Percentiles rank a stretch among this genome's conserved stretches.
These are phyloP conservation scores for Gymnoscopelus microlampas DNA, from an alignment of 2,797 vertebrate species.

Conservation along the genomic window DNA sequence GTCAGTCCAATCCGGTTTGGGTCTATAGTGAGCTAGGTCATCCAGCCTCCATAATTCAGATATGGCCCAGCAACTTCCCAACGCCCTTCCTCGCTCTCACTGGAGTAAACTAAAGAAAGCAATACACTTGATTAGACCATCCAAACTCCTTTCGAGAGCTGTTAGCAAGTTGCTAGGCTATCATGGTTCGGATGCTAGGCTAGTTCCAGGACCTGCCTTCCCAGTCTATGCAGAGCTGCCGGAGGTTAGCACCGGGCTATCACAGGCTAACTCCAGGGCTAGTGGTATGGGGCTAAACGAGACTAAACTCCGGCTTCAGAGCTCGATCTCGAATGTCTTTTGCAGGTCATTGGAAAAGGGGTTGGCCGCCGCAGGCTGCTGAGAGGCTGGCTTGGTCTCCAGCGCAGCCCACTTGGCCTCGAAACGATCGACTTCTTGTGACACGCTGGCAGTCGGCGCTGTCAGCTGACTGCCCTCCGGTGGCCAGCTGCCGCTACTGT, in stretches of 20 bases:
- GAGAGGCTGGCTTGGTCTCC: constrained; percentile 83
- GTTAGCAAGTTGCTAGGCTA: constrained; percentile 48
- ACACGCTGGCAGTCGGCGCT: constrained; percentile 51
- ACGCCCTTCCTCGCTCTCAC: constrained; percentile 30
- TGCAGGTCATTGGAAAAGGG: constrained; percentile 90
- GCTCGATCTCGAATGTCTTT: constrained; percentile 91
- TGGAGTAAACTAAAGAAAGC: constrained; percentile 55
- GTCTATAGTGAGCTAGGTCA: constrained; percentile 24
- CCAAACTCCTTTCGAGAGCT: constrained; percentile 41
- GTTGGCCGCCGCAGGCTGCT: constrained; percentile 78
- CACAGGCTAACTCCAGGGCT: constrained; percentile 34
- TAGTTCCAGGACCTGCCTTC: constrained; percentile 42
- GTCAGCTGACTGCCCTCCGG: constrained; percentile 77
- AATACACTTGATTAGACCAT: constrained; percentile 43
- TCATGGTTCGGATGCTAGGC: constrained; percentile 30
- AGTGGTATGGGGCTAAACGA: constrained; percentile 43
- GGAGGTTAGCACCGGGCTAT: constrained; percentile 30
- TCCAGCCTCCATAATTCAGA: constrained; percentile 34
- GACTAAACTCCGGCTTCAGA: constrained; percentile 72
- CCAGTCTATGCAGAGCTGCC: constrained; percentile 39
- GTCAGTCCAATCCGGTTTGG: constrained; percentile 32
- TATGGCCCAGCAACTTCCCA: constrained; percentile 48
- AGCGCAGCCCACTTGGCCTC: constrained; percentile 93
- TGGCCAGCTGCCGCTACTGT: constrained; percentile 73
- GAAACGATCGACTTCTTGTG: constrained; percentile 87